These are phyloP conservation scores for Amblyornis subalaris DNA, from an alignment of 2,113 vertebrate species.

Conservation along the genomic window DNA sequence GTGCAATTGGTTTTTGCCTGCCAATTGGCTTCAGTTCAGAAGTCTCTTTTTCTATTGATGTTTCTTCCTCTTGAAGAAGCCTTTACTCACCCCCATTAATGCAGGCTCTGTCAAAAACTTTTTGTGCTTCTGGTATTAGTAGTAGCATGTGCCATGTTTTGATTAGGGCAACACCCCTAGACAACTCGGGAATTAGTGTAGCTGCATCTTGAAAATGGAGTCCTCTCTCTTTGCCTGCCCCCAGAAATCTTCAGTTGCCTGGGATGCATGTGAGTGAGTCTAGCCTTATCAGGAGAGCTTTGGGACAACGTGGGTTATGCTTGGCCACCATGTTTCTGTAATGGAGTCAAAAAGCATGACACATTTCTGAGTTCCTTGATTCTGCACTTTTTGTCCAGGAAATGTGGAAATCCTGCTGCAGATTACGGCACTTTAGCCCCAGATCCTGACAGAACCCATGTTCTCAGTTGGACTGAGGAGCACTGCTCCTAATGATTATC, in stretches of 20 bases:
- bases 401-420: background rate
- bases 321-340: background rate
- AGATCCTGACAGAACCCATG: background rate
- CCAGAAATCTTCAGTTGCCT: background rate
- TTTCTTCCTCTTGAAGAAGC: background rate
- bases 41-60: background rate
- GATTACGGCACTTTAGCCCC: background rate
- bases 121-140: background rate
- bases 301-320: background rate
- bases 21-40: background rate
- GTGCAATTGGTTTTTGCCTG: background rate
- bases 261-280: background rate
- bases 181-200: background rate
- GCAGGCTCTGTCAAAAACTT: background rate
- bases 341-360: background rate
- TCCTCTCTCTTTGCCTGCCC: background rate
- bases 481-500: background rate
- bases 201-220: background rate
- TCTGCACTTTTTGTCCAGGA: background rate
- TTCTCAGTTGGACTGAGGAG: background rate
- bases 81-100: accelerated
- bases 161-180: background rate
- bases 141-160: background rate
- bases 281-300: background rate
- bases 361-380: background rate